These are phyloP conservation scores for Psococerastis gibbosa DNA, from an alignment of 2,888 invertebrate species.

Conservation along the genomic window DNA sequence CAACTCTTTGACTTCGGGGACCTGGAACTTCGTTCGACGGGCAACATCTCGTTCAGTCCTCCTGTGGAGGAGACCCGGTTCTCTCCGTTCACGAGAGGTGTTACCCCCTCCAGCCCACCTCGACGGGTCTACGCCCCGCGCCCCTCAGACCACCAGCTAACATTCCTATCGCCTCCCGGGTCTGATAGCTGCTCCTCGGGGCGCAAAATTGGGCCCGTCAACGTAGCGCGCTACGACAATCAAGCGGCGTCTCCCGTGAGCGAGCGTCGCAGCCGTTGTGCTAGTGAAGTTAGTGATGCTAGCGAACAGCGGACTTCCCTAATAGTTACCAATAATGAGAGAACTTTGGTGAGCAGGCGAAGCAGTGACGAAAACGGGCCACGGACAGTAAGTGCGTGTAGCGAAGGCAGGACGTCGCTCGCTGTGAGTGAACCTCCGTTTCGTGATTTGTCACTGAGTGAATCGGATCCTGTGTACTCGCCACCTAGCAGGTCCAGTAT, in stretches of 20 bases:
- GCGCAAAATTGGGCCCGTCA: background rate
- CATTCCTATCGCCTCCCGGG: conserved; percentile 9
- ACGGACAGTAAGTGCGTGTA: background rate
- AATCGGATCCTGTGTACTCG: conserved; percentile 8
- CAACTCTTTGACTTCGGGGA: conserved; percentile 3
- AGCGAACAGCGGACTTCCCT: background rate
- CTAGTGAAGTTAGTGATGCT: conserved; percentile 3
- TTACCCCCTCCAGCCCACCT: no score
- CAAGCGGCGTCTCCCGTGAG: background rate
- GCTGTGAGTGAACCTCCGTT: background rate
- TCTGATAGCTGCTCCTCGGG: conserved; percentile 2
- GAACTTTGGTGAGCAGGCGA: background rate
- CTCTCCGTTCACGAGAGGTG: background rate
- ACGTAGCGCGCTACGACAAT: background rate
- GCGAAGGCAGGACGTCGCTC: background rate
- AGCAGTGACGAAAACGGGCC: conserved; percentile 1
- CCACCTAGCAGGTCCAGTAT: conserved; percentile 4
- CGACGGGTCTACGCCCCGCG: conserved; percentile 3
- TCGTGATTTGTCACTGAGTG: conserved; percentile 3
- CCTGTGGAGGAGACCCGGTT: conserved; percentile 3
- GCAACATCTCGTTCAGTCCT: background rate
- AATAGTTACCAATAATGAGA: background rate
- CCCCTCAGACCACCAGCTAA: conserved; percentile 8
- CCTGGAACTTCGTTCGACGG: background rate
- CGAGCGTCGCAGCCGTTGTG: background rate